phyloP scores from a whole-genome alignment of 2,113 vertebrate species.

The Spizaetus ornatus region DNA sequence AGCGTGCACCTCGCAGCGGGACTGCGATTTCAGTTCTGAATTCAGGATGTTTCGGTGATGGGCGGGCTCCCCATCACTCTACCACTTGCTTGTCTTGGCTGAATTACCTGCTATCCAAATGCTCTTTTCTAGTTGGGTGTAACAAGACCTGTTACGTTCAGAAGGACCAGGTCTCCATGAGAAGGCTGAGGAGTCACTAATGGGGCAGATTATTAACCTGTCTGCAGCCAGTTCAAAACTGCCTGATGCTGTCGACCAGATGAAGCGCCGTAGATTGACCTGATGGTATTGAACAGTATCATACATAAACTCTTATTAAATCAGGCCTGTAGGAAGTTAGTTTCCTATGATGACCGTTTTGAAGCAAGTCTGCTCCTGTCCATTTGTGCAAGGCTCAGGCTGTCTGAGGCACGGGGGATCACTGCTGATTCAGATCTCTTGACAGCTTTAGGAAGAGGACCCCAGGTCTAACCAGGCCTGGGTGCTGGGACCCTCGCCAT shows the following conservation, averaged over 20 bases:
- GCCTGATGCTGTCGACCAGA: neutral
- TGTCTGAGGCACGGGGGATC: neutral
- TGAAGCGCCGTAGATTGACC: rapidly evolving
- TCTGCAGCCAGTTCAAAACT: neutral
- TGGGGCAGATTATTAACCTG: neutral
- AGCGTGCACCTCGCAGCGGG: rapidly evolving
- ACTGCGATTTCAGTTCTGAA: neutral
- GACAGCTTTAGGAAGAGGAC: neutral
- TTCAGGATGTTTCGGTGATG: neutral
- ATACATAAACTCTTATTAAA: neutral
- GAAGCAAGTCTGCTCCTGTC: neutral
- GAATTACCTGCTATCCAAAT: neutral
- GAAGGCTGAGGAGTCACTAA: neutral
- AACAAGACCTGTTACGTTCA: neutral
- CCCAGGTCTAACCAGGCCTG: neutral
- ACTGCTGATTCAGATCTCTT: neutral
- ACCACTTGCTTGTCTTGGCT: neutral
- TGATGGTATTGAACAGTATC: neutral
- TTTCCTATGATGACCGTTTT: neutral
- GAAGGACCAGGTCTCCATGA: neutral
- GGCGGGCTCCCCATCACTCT: rapidly evolving
- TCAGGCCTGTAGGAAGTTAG: neutral
- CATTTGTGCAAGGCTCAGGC: neutral
- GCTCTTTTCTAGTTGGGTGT: neutral
- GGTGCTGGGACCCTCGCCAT: neutral